phyloP scores from a whole-genome alignment of 2,797 vertebrate species.

The Etheostoma nigrum region DNA sequence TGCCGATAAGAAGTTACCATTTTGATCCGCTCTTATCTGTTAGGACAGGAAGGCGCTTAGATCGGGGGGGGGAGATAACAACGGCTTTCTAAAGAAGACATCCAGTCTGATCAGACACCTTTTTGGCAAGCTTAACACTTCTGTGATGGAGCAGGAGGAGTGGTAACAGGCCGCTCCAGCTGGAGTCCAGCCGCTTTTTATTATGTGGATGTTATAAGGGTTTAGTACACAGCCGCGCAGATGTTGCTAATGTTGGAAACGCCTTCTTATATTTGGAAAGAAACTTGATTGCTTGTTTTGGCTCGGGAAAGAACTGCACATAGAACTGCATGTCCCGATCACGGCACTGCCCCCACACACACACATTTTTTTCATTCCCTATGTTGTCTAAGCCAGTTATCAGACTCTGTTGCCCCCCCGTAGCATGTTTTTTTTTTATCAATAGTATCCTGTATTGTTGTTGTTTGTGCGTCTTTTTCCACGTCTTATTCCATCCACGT shows the following conservation, averaged over 20 bases:
- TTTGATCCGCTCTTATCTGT: slow-evolving; percentile 55
- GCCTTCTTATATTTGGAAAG: background rate
- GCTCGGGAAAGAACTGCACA: too few species aligned
- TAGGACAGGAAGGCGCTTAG: slow-evolving; percentile 29
- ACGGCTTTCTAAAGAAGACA: slow-evolving; percentile 43
- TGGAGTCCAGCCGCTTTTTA: slow-evolving; percentile 5
- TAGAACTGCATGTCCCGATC: too few species aligned
- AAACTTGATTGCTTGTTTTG: background rate
- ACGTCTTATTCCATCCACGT: too few species aligned
- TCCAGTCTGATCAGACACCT: slow-evolving; percentile 48
- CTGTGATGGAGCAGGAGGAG: slow-evolving; percentile 24
- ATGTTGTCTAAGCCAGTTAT: too few species aligned
- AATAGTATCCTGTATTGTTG: too few species aligned
- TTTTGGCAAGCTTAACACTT: slow-evolving; percentile 27
- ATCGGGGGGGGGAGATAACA: slow-evolving; percentile 51
- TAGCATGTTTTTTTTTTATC: too few species aligned
- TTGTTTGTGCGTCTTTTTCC: too few species aligned
- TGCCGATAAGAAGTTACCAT: background rate
- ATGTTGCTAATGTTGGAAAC: slow-evolving; percentile 17
- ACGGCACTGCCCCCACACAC: too few species aligned
- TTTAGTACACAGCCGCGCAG: slow-evolving; percentile 1
- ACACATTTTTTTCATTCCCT: too few species aligned
- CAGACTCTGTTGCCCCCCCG: too few species aligned
- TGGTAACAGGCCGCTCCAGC: slow-evolving; percentile 19
- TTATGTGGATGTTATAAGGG: slow-evolving; percentile 7